phyloP scores from a whole-genome alignment of 1,140 invertebrate genomes.

The Bicyclus anynana region DNA sequence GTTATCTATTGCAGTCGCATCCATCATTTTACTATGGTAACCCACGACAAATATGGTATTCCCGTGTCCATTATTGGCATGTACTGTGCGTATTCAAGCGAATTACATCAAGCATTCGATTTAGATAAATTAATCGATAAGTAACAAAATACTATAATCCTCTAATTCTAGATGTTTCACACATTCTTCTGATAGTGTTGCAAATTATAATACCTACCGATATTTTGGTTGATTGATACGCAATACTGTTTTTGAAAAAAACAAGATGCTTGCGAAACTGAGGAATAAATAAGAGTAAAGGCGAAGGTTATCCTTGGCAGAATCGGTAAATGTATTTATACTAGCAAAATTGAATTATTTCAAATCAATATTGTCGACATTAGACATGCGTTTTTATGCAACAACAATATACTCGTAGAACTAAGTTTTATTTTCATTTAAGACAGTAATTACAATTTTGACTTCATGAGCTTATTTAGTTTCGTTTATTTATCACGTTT shows the following conservation, averaged over 20 bases:
- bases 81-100: background rate
- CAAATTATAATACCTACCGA: too few relatives aligned
- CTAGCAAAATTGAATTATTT: too few relatives aligned
- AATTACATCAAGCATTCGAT: background rate
- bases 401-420: too few relatives aligned
- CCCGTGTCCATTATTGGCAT: slow-evolving; percentile 11
- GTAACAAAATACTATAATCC: background rate
- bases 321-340: too few relatives aligned
- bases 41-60: slow-evolving; percentile 9
- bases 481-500: too few relatives aligned
- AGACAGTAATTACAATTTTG: too few relatives aligned
- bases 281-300: background rate
- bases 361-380: too few relatives aligned
- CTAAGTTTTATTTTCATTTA: too few relatives aligned
- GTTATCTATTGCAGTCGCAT: slow-evolving; percentile 1
- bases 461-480: too few relatives aligned
- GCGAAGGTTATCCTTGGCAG: too few relatives aligned
- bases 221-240: background rate
- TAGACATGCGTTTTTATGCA: too few relatives aligned
- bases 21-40: slow-evolving; percentile 17
- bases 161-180: background rate
- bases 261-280: background rate
- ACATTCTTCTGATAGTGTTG: too few relatives aligned
- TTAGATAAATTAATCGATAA: background rate
- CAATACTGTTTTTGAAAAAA: background rate